Evolutionary conservation across 2,888 invertebrate species (phyloP).

Genomic region (Dolomedes plantarius): DNA sequence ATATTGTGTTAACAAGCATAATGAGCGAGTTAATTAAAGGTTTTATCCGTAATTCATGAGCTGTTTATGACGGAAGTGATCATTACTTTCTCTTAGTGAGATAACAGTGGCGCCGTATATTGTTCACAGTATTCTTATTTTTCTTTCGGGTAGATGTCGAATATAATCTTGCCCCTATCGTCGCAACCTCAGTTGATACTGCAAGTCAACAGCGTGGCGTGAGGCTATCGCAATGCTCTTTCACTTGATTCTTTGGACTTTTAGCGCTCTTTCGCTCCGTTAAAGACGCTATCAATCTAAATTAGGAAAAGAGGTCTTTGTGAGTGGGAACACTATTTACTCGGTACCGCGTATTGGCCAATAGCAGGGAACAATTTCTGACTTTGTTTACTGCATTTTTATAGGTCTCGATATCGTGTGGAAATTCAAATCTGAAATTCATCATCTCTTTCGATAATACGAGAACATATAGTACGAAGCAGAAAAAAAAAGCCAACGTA

Average conservation of each 20-base stretch:
- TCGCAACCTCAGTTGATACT: neutral
- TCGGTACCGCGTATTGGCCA: neutral
- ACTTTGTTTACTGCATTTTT: neutral
- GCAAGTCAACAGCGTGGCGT: neutral
- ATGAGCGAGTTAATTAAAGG: too few relatives aligned
- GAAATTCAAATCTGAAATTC: neutral
- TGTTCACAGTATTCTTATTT: neutral
- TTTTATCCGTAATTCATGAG: too few relatives aligned
- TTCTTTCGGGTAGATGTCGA: neutral
- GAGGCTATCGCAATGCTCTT: constrained; percentile 10
- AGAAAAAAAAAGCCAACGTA: too few relatives aligned
- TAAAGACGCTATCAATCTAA: neutral
- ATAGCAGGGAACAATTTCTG: neutral
- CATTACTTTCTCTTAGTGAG: neutral
- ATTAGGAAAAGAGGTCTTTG: neutral
- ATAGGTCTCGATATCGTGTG: neutral
- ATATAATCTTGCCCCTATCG: neutral
- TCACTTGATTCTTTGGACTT: constrained; percentile 18
- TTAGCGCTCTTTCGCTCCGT: neutral
- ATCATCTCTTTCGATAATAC: neutral
- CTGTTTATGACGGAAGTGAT: too few relatives aligned
- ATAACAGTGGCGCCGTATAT: neutral
- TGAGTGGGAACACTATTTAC: neutral
- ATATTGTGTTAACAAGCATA: too few relatives aligned
- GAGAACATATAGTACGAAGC: too few relatives aligned